phyloP scores from a whole-genome alignment of 2,797 vertebrate species.

The Spheniscus humboldti region DNA sequence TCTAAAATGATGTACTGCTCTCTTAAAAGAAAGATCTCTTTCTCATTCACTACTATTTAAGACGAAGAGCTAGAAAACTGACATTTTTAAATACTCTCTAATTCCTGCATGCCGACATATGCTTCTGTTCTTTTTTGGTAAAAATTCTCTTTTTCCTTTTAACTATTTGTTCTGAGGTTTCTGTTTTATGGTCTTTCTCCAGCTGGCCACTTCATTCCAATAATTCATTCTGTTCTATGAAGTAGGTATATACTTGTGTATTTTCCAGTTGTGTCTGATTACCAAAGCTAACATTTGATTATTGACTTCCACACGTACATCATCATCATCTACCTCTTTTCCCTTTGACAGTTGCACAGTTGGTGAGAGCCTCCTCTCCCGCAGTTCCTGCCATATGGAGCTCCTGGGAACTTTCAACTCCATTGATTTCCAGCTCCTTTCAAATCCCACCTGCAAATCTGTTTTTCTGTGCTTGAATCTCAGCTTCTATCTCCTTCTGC shows the following conservation, averaged over 20 bases:
- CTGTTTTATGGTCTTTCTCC: background rate
- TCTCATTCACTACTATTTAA: background rate
- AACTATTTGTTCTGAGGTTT: background rate
- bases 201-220: slow-evolving; percentile 22
- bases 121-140: background rate
- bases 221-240: background rate
- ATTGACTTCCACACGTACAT: background rate
- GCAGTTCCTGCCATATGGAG: slow-evolving; percentile 58
- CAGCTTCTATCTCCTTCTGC: slow-evolving; percentile 22
- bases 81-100: slow-evolving; percentile 3
- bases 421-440: slow-evolving; percentile 56
- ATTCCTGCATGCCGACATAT: background rate
- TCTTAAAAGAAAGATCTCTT: background rate
- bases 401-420: slow-evolving; percentile 44
- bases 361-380: slow-evolving; percentile 19
- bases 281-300: slow-evolving; percentile 25
- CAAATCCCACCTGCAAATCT: slow-evolving; percentile 58
- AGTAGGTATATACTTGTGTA: background rate
- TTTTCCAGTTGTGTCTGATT: slow-evolving; percentile 38
- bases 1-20: background rate
- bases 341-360: slow-evolving; percentile 36
- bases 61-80: background rate
- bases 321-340: background rate
- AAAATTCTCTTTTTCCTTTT: background rate
- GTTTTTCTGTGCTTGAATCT: slow-evolving; percentile 16